Evolutionary conservation across 2,113 vertebrate genomes (phyloP).

Genomic region (Anolis carolinensis): DNA sequence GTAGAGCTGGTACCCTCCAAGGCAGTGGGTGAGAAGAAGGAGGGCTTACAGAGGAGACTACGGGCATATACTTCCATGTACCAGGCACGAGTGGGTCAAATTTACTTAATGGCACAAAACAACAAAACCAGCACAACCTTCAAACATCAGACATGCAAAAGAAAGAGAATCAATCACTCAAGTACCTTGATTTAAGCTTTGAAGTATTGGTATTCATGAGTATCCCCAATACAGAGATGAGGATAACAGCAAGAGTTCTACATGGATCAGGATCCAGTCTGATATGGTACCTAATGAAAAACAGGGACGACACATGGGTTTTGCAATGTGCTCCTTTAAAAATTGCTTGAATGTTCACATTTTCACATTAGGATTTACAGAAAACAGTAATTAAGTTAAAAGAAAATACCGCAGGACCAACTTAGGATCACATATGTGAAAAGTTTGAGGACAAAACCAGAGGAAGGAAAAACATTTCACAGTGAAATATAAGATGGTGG

Average conservation of each 20-base stretch:
- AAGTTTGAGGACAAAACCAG: background rate
- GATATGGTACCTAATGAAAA: slow-evolving; percentile 80
- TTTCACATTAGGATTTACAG: background rate
- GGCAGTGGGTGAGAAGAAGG: background rate
- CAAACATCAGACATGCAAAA: background rate
- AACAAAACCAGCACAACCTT: slow-evolving; percentile 6
- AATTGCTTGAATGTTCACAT: slow-evolving; percentile 17
- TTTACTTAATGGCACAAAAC: background rate
- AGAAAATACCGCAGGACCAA: background rate
- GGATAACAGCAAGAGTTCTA: slow-evolving; percentile 82
- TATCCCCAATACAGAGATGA: slow-evolving; percentile 79
- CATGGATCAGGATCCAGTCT: slow-evolving; percentile 90
- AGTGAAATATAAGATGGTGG: background rate
- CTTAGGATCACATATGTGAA: background rate
- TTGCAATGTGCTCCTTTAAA: background rate
- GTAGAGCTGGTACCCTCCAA: background rate
- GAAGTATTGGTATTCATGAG: slow-evolving; percentile 85
- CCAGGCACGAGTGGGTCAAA: background rate
- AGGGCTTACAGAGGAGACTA: no score
- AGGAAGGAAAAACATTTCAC: background rate
- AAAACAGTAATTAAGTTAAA: background rate
- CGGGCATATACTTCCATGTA: background rate
- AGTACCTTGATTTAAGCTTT: slow-evolving; percentile 84
- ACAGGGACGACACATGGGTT: background rate
- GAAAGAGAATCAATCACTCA: background rate